phyloP scores from a whole-genome alignment of 2,888 invertebrate genomes.

The Xylota sylvarum region DNA sequence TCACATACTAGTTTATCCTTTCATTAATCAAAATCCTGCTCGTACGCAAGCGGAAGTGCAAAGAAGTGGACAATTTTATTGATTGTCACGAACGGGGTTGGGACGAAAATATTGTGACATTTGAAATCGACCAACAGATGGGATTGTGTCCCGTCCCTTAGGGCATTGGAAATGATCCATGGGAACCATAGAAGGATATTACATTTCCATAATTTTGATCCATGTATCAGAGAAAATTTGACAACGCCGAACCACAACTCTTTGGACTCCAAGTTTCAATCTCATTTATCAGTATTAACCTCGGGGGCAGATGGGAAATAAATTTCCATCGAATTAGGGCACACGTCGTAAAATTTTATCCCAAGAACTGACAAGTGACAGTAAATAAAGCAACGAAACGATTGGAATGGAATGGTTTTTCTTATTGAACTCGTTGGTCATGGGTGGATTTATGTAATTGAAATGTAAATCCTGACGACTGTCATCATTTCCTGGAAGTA shows the following conservation, averaged over 20 bases:
- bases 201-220: conserved; percentile 18
- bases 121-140: conserved; percentile 7
- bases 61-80: conserved; percentile 11
- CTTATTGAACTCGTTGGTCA: neutral
- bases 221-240: conserved; percentile 6
- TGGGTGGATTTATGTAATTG: neutral
- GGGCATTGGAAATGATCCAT: neutral
- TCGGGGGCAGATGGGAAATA: neutral
- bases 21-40: conserved; percentile 45
- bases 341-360: neutral
- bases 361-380: neutral
- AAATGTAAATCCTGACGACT: neutral
- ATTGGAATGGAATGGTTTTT: neutral
- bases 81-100: conserved; percentile 9
- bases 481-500: neutral
- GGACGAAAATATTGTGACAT: neutral
- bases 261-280: neutral
- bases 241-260: neutral
- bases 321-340: neutral
- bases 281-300: conserved; percentile 25
- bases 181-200: neutral
- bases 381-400: neutral
- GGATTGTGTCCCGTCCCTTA: neutral
- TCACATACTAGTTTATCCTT: conserved; percentile 29
- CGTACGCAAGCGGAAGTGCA: neutral